Percentiles rank a stretch among this genome's conserved stretches.
Evolutionary conservation across 2,113 vertebrate species (phyloP).

Genomic region (Riparia riparia): DNA sequence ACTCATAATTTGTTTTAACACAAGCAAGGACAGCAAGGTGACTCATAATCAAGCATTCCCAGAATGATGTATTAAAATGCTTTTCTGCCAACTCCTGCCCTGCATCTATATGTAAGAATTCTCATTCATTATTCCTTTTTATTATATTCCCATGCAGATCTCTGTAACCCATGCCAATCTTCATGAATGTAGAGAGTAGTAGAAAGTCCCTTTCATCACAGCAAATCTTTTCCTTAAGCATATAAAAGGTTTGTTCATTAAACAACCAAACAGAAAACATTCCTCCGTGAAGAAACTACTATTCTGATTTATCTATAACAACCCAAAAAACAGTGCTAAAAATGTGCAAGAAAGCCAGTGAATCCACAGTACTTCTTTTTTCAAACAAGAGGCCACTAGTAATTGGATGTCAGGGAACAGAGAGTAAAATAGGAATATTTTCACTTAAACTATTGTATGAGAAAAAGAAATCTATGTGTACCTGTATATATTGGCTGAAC

Average conservation of each 20-base stretch:
- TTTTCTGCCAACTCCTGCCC: background rate
- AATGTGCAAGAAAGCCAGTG: background rate
- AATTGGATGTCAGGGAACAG: background rate
- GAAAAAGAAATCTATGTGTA: background rate
- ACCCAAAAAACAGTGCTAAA: background rate
- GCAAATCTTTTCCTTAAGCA: constrained; percentile 10
- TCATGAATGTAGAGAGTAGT: background rate
- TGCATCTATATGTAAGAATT: constrained; percentile 7
- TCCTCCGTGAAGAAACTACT: background rate
- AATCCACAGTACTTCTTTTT: background rate
- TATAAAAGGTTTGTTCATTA: constrained; percentile 32
- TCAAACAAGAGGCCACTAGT: background rate
- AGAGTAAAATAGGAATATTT: background rate
- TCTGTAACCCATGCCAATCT: background rate
- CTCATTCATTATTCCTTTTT: constrained; percentile 8
- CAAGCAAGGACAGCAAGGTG: background rate
- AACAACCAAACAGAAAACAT: constrained; percentile 36
- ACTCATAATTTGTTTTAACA: constrained; percentile 4
- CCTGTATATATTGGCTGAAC: background rate
- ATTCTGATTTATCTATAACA: constrained; percentile 24
- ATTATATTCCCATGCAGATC: constrained; percentile 9
- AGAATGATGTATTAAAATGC: constrained; percentile 31
- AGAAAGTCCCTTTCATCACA: background rate
- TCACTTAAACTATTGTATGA: background rate
- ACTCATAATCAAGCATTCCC: constrained; percentile 12